Evolutionary conservation across 2,888 invertebrate genomes (phyloP).

Genomic region (Lymantria monacha): DNA sequence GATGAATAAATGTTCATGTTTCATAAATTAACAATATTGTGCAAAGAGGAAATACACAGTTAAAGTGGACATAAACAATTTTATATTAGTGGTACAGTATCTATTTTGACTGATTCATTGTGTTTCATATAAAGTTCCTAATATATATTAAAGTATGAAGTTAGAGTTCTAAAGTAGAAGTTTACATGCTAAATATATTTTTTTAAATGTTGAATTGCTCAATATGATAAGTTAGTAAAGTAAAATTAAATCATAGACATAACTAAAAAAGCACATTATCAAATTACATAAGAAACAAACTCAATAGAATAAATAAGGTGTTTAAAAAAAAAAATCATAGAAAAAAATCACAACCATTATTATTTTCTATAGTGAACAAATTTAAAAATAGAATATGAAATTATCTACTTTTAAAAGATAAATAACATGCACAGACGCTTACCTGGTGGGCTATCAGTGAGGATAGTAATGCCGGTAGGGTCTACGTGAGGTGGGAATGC

Average conservation of each 20-base stretch:
- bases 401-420: too few species aligned
- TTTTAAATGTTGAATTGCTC: too few species aligned
- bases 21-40: conserved; percentile 39
- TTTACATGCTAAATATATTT: too few species aligned
- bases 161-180: too few species aligned
- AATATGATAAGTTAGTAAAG: too few species aligned
- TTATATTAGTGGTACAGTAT: not conserved
- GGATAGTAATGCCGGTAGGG: conserved; percentile 88
- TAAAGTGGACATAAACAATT: conserved; percentile 8
- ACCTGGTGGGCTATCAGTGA: conserved; percentile 85
- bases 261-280: not conserved
- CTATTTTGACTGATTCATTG: too few species aligned
- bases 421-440: conserved; percentile 13
- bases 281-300: not conserved
- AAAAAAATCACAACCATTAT: not conserved
- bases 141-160: too few species aligned
- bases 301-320: not conserved
- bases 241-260: not conserved
- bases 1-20: too few species aligned
- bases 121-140: too few species aligned
- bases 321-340: not conserved
- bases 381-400: not conserved
- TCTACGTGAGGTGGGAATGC: conserved; percentile 92
- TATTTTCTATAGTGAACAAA: not conserved
- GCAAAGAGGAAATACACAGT: conserved; percentile 30